Percentiles rank a stretch among this genome's conserved stretches.
These are phyloP conservation scores for Euzophera pinguis DNA, from an alignment of 2,888 invertebrate genomes.

Conservation along the genomic window DNA sequence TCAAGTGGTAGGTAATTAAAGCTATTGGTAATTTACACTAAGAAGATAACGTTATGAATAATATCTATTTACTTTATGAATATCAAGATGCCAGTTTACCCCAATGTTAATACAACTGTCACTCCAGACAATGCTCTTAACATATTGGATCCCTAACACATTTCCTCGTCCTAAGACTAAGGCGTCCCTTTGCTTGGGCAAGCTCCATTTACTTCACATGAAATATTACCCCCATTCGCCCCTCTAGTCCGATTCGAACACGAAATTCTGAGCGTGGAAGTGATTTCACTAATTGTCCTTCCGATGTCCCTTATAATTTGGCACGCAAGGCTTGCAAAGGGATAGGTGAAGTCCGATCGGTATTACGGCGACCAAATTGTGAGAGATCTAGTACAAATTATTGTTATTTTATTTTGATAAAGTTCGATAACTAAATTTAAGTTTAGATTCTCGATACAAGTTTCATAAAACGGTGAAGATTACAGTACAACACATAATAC, in stretches of 20 bases:
- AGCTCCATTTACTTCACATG: constrained; percentile 8
- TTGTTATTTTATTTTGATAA: too few relatives aligned
- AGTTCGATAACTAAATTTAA: too few relatives aligned
- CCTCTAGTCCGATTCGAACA: background rate
- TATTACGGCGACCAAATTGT: background rate
- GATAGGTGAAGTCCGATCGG: background rate
- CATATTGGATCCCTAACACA: background rate
- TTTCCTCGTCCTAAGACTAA: background rate
- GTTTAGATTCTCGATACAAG: too few relatives aligned
- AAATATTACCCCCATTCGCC: constrained; percentile 14
- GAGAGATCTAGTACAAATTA: background rate
- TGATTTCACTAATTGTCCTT: constrained; percentile 27
- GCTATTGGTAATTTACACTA: too few relatives aligned
- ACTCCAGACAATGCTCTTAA: constrained; percentile 4
- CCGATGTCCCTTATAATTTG: constrained; percentile 25
- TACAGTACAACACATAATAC: too few relatives aligned
- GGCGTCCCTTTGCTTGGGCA: background rate
- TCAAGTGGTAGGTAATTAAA: too few relatives aligned
- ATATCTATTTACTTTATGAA: too few relatives aligned
- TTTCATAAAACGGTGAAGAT: too few relatives aligned
- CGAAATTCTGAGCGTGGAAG: constrained; percentile 9
- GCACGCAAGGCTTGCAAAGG: constrained; percentile 7
- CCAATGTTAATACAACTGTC: constrained; percentile 1
- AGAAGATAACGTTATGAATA: too few relatives aligned
- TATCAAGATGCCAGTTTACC: background rate